phyloP scores from a whole-genome alignment of 2,113 vertebrate species.

The Ondatra zibethicus region DNA sequence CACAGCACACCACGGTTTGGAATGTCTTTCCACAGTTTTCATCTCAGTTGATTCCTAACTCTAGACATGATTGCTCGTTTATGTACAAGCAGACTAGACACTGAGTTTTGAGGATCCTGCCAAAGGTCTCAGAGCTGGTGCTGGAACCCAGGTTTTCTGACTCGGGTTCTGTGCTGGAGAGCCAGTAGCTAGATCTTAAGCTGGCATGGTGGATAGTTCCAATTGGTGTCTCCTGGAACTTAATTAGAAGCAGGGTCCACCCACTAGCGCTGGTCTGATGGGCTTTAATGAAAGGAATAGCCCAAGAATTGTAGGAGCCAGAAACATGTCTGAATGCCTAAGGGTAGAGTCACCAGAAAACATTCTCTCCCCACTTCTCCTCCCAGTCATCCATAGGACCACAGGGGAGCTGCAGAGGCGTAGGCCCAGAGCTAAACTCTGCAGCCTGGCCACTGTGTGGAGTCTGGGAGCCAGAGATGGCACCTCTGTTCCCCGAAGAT shows the following conservation, averaged over 20 bases:
- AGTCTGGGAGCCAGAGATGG: neutral
- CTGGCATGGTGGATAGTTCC: neutral
- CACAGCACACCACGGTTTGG: no score
- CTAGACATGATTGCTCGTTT: neutral
- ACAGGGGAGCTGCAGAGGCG: neutral
- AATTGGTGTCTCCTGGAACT: neutral
- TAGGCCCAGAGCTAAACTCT: neutral
- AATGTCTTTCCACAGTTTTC: neutral
- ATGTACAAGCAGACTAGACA: neutral
- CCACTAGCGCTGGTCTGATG: neutral
- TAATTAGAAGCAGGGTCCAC: neutral
- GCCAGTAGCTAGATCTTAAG: neutral
- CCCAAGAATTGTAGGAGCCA: neutral
- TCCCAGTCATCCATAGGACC: neutral
- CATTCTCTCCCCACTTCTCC: neutral
- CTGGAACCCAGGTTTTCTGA: neutral
- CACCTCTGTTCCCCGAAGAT: neutral
- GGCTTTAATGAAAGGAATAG: neutral
- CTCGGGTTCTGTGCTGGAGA: neutral
- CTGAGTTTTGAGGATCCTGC: neutral
- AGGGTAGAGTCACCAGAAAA: neutral
- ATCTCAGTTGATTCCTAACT: neutral
- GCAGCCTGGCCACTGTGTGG: neutral
- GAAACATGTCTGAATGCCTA: fast-evolving
- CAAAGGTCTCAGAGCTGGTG: neutral